phyloP scores from a whole-genome alignment of 2,113 vertebrate species.

The Lamprologus callipterus region DNA sequence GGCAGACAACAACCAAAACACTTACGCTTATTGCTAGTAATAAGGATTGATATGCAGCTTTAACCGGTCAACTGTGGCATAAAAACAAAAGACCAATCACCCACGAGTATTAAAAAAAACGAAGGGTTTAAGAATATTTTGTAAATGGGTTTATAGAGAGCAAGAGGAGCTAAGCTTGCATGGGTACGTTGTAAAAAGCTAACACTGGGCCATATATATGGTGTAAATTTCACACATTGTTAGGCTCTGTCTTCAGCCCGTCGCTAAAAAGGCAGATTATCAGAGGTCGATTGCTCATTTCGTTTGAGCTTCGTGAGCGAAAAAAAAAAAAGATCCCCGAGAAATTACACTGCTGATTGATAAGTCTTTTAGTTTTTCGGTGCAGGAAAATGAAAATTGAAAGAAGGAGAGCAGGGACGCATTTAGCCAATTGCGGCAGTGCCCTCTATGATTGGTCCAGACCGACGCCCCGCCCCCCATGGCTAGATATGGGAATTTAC shows the following conservation, averaged over 20 bases:
- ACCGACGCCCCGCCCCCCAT: slow-evolving; percentile 66
- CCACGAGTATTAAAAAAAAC: background rate
- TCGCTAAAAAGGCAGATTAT: slow-evolving; percentile 34
- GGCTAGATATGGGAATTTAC: slow-evolving; percentile 90
- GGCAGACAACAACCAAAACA: slow-evolving; percentile 35
- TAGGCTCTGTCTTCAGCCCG: slow-evolving; percentile 9
- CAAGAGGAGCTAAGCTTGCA: background rate
- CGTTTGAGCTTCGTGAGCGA: slow-evolving; percentile 28
- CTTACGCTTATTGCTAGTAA: background rate
- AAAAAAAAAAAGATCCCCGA: slow-evolving; percentile 39
- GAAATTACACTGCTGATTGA: slow-evolving; percentile 66
- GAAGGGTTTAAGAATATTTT: background rate
- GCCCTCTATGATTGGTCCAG: slow-evolving; percentile 74
- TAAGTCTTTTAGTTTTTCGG: slow-evolving; percentile 61
- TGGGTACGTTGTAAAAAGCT: background rate
- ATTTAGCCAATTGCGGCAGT: slow-evolving; percentile 74
- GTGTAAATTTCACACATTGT: background rate
- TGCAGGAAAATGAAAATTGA: slow-evolving; percentile 54
- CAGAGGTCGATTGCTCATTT: slow-evolving; percentile 26
- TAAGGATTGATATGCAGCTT: background rate
- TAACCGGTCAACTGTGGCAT: background rate
- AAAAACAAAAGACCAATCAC: background rate
- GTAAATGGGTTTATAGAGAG: background rate
- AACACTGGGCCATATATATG: background rate
- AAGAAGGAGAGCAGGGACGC: slow-evolving; percentile 50